Percentiles rank a stretch among this genome's conserved stretches.
Conservation (phyloP, 2,113 vertebrate genomes). For the Catharus fuscescens region DNA sequence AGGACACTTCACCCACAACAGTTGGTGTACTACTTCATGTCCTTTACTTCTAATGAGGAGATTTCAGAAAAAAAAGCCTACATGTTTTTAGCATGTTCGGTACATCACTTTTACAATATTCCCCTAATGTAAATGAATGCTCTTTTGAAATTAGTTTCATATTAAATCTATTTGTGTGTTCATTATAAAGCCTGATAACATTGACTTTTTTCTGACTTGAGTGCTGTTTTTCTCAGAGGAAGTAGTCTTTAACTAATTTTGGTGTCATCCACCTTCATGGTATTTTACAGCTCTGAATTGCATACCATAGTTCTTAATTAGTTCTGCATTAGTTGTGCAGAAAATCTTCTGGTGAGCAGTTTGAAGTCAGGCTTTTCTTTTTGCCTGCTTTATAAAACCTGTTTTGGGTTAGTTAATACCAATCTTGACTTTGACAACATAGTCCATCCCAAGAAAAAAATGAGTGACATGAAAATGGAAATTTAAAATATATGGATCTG, state of each 20-base stretch:
- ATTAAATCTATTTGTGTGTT: not conserved
- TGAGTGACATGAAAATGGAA: not conserved
- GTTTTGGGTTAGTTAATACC: not conserved
- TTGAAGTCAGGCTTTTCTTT: not conserved
- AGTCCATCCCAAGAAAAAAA: not conserved
- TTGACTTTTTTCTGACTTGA: not conserved
- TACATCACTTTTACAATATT: not conserved
- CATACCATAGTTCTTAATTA: not conserved
- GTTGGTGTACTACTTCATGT: rapidly evolving
- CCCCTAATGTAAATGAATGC: not conserved
- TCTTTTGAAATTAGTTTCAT: not conserved
- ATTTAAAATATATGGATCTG: not conserved
- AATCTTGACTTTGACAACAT: not conserved
- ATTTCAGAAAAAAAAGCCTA: not conserved
- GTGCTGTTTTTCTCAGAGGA: not conserved
- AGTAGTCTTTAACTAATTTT: not conserved
- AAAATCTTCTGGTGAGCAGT: not conserved
- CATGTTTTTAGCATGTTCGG: not conserved
- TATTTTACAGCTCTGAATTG: not conserved
- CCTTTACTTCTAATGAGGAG: not conserved
- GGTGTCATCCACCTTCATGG: not conserved
- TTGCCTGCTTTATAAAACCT: not conserved
- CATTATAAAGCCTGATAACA: not conserved
- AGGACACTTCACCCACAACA: rapidly evolving
- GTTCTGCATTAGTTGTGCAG: not conserved